Base-by-base conservation (phyloP, 30 jellyfish, hydroid and myxozoan genomes). In the Chironex yamaguchii region DNA sequence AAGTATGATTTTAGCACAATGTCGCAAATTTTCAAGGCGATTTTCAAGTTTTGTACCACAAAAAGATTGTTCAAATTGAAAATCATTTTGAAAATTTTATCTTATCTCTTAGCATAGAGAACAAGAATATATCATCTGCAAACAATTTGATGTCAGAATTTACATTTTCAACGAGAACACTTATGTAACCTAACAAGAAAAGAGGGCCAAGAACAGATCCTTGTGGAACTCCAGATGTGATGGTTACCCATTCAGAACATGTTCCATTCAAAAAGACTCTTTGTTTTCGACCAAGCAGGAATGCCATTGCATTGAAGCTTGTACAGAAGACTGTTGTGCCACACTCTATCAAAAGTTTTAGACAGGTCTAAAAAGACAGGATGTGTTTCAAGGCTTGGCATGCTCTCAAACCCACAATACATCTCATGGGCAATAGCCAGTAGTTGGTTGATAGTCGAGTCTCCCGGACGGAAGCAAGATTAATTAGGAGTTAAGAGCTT, bases 391-490 rank as follows among this genome's bases (percentile, higher is more conserved):
- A 31, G n/a, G 34, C 71, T 51, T n/a, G 91, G 91, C 13, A 22
- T 64, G 66, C 25, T 53, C 34, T 80, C 91, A 62, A 80, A 80
- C 36, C 70, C 84, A 20, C 64, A 32, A 49, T 58, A 80, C 3
- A 80, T 62, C 27, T 80, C 35, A 29, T 80, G 86, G 23, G 86
- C 29, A 34, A 80, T 80, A 31, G 86, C 36, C 26, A 64, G 53
- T 50, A 80, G 63, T 42, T 80, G 91, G 34, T 67, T 51, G 1
- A 66, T 30, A 17, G 84, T 51, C 29, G 86, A 80, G 77, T 80
- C 91, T 34, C 75, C 50, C 34, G 71, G 77, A 17, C 91, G 91
- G 66, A 80, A 73, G 17, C 82, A 89, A 81, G 95, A 85, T 35
- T 86, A 81, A 14, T 35, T 78, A 30, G 85, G 49, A 53, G 90